A percentile compares a stretch with the other conserved stretches of the same genome.
Evolutionary conservation across 2,888 invertebrate genomes (phyloP).

Genomic region (Luperina testacea): DNA sequence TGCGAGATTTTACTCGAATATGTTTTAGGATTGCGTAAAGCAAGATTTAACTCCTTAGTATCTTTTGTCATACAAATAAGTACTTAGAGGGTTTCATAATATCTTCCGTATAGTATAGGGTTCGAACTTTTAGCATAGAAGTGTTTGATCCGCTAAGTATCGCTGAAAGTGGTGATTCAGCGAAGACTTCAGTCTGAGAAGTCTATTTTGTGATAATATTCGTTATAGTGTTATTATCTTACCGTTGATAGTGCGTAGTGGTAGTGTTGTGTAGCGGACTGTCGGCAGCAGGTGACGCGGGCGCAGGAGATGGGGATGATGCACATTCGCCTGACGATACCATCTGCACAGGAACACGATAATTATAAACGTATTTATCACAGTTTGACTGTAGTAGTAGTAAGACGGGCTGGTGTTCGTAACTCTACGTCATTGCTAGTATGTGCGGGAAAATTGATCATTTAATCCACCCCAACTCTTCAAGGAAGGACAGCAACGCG

Average conservation of each 20-base stretch:
- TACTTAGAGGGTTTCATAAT: no score
- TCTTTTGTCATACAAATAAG: no score
- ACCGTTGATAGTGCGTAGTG: constrained; percentile 91
- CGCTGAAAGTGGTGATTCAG: no score
- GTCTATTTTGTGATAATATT: neutral
- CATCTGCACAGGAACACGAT: constrained; percentile 71
- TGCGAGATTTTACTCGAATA: no score
- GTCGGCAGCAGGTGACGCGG: constrained; percentile 84
- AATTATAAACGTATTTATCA: neutral
- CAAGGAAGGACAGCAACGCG: no score
- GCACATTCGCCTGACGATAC: constrained; percentile 76
- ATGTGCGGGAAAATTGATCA: neutral
- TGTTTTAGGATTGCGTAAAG: no score
- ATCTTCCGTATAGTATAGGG: no score
- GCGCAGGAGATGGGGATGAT: constrained; percentile 74
- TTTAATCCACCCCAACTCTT: neutral
- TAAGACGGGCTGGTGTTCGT: neutral
- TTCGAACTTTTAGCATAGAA: no score
- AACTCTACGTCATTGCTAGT: no score
- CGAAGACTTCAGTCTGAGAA: neutral
- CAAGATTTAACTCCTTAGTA: no score
- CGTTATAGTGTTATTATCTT: constrained; percentile 46
- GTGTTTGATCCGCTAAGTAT: no score
- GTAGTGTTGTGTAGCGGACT: constrained; percentile 89
- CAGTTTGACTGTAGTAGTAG: neutral